Evolutionary conservation across 23 tunicate genomes (phyloP), one percentile per base, ranked within the genome.

Genomic region (Pegea sp.): DNA sequence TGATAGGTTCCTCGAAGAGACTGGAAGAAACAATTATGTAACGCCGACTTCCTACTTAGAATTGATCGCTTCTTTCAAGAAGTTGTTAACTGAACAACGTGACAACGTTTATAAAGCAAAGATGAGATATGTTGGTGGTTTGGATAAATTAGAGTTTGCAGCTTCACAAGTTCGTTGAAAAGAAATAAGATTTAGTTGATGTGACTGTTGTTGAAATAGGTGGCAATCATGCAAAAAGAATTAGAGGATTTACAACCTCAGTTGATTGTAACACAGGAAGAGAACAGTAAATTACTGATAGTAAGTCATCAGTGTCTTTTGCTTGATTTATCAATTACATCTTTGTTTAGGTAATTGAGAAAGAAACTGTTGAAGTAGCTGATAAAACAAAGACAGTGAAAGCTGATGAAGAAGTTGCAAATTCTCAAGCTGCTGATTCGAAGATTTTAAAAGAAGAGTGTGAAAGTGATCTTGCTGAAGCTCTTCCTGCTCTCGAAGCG

Each of bases 181-280:
- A 11, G 13, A 38, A 38, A 11, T 18, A 18, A 38, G 13, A 13
- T 11, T 38, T 38, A 18, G 46, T 38, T 18, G 46, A 11, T n/a
- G n/a, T n/a, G n/a, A n/a, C n/a, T n/a, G n/a, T n/a, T n/a, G n/a
- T n/a, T n/a, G n/a, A 38, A 8, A 2, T n/a, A 88, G 88, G 98
- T 89, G 31, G 98, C 98, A 1, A 79, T 67, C 50, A 89, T 89
- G 98, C 98, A 89, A 49, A 71, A 89, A 57, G 98, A 89, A 66
- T 66, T 89, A 33, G 73, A 89, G 57, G 98, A 77, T 25, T 59
- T 89, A 23, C 98, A 89, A 55, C 98, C 98, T 5, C 81, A 77
- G 59, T 66, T 89, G 57, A 78, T 89, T 24, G 69, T 65, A 18
- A 77, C 90, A 8, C 71, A 84, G 30, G 90, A 74, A 24, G 98